Conservation (phyloP, 1,140 invertebrate genomes). For the Druon quercuslanigerum region DNA sequence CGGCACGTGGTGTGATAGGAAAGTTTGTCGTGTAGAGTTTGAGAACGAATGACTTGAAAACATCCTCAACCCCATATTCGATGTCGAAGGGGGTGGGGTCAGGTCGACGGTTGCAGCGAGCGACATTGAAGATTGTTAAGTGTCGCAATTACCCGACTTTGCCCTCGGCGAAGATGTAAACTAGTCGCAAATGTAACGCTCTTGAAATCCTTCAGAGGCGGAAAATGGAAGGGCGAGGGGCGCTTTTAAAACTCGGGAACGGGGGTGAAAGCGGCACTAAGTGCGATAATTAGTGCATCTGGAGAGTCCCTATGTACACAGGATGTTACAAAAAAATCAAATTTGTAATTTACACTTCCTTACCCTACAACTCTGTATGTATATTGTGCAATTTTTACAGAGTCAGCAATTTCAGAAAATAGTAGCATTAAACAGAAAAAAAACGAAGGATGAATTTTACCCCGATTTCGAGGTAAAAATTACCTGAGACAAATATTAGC, state of each 20-base stretch:
- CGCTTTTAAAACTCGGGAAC: constrained; percentile 33
- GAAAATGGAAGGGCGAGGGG: constrained; percentile 33
- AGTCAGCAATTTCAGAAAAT: too few species aligned
- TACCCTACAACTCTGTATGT: too few species aligned
- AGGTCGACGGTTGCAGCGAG: constrained; percentile 45
- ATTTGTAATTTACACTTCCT: not conserved
- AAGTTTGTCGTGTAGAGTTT: constrained; percentile 37
- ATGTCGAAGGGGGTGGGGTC: constrained; percentile 44
- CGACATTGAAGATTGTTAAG: constrained; percentile 59
- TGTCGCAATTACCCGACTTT: constrained; percentile 67
- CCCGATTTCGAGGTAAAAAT: too few species aligned
- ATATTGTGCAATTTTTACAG: too few species aligned
- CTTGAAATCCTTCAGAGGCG: constrained; percentile 50
- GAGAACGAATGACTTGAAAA: constrained; percentile 51
- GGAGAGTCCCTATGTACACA: constrained; percentile 48
- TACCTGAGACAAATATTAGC: too few species aligned
- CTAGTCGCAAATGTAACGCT: constrained; percentile 55
- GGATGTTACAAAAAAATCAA: constrained; percentile 40
- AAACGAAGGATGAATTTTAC: too few species aligned
- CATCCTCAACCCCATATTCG: constrained; percentile 39
- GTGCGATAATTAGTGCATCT: constrained; percentile 70
- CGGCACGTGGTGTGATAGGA: not conserved
- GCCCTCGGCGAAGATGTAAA: constrained; percentile 50
- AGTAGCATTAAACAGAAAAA: too few species aligned
- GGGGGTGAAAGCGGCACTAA: constrained; percentile 54